These are phyloP conservation scores for Etheostoma perlongum DNA, from an alignment of 2,797 vertebrate genomes.

Conservation along the genomic window DNA sequence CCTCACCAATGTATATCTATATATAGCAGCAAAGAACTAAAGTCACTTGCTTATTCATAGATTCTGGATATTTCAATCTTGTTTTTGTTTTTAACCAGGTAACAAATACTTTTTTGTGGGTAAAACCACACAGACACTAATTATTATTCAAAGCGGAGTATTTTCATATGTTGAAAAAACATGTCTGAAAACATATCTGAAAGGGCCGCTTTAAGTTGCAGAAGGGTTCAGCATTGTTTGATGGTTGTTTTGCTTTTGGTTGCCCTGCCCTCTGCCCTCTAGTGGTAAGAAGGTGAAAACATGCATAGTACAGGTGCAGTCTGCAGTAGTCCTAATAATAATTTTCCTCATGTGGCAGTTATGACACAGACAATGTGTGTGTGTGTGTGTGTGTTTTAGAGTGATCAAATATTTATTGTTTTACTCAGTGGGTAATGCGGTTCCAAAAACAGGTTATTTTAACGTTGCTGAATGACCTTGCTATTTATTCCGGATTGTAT, in stretches of 20 bases:
- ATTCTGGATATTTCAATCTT: neutral
- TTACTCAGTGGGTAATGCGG: neutral
- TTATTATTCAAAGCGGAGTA: neutral
- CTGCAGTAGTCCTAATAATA: neutral
- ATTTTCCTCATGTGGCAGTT: neutral
- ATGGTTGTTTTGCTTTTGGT: neutral
- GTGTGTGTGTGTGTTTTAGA: neutral
- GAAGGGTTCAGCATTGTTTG: neutral
- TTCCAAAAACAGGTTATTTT: constrained; percentile 20
- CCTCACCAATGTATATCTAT: neutral
- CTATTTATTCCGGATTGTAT: constrained; percentile 35
- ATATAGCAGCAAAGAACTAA: neutral
- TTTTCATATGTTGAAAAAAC: neutral
- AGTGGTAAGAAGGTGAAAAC: constrained; percentile 14
- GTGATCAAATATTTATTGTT: constrained; percentile 24
- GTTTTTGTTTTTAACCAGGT: neutral
- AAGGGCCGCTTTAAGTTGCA: neutral
- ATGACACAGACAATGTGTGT: neutral
- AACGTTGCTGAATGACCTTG: constrained; percentile 10
- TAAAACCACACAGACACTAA: neutral
- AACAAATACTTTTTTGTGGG: neutral
- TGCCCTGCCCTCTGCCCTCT: constrained; percentile 24
- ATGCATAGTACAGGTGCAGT: neutral
- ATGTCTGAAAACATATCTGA: neutral
- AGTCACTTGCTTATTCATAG: neutral